phyloP scores from a whole-genome alignment of 2,888 invertebrate genomes.

The Polylopha cassiicola region DNA sequence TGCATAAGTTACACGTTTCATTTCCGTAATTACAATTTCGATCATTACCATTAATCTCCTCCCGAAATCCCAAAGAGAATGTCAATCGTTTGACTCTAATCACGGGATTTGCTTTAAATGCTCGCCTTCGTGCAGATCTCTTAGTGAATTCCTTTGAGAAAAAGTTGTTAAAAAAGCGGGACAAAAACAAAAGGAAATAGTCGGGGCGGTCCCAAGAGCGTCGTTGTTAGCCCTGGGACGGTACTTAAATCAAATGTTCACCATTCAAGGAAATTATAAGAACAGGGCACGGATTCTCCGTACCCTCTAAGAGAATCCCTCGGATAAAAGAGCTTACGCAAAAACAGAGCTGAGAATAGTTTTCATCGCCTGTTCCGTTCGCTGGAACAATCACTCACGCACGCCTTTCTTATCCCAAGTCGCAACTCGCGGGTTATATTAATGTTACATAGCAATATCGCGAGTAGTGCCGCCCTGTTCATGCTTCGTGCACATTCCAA shows the following conservation, averaged over 20 bases:
- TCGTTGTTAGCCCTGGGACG: slow-evolving; percentile 68
- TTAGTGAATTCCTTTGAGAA: slow-evolving; percentile 61
- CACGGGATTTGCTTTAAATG: slow-evolving; percentile 60
- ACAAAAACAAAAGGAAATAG: slow-evolving; percentile 72
- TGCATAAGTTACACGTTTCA: slow-evolving; percentile 64
- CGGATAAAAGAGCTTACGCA: slow-evolving; percentile 59
- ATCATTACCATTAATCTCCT: slow-evolving; percentile 60
- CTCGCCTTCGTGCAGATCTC: slow-evolving; percentile 49
- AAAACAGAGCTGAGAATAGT: slow-evolving; percentile 49
- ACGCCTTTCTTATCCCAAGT: slow-evolving; percentile 12
- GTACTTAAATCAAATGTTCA: slow-evolving; percentile 75
- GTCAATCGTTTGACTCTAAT: slow-evolving; percentile 63
- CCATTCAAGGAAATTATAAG: slow-evolving; percentile 74
- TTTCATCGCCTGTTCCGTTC: slow-evolving; percentile 35
- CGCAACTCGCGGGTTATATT: slow-evolving; percentile 7
- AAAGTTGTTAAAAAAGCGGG: slow-evolving; percentile 66
- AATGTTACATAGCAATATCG: slow-evolving; percentile 14
- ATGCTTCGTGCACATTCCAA: slow-evolving; percentile 4
- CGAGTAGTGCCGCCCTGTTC: slow-evolving; percentile 2
- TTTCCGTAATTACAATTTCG: slow-evolving; percentile 60
- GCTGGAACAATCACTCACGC: slow-evolving; percentile 20
- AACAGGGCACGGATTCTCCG: slow-evolving; percentile 60
- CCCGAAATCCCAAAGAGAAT: slow-evolving; percentile 49
- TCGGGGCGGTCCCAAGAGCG: slow-evolving; percentile 66
- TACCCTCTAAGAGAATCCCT: slow-evolving; percentile 47